A percentile compares a stretch with the other conserved stretches of the same genome.
Conservation (phyloP, 2,888 invertebrate genomes). For the Micoletzkya japonica region DNA sequence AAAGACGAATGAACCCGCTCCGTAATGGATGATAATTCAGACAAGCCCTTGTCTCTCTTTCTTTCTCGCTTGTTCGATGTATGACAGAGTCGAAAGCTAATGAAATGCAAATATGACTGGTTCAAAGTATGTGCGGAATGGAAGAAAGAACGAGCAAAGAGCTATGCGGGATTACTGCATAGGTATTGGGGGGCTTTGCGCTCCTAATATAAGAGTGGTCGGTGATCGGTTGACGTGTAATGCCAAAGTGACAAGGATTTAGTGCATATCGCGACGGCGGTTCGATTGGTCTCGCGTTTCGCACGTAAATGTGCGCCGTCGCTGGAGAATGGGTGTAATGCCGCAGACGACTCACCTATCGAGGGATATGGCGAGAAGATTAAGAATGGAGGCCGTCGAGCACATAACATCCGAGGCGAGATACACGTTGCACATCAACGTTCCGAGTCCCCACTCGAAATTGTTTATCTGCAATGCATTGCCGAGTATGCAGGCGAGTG, state of each 20-base stretch:
- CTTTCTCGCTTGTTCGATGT: background rate
- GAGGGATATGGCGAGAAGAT: constrained; percentile 94
- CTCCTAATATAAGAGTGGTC: too few species aligned
- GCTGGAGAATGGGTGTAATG: background rate
- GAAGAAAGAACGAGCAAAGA: background rate
- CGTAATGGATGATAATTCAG: constrained; percentile 1
- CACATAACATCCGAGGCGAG: constrained; percentile 96
- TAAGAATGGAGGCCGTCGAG: constrained; percentile 95
- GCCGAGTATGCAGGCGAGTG: too few species aligned
- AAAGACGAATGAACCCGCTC: background rate
- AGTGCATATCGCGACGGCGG: too few species aligned
- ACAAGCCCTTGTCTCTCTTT: background rate
- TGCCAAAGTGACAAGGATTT: too few species aligned
- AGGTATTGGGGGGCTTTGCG: too few species aligned
- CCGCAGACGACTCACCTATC: constrained; percentile 77
- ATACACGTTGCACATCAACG: constrained; percentile 91
- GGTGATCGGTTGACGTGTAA: too few species aligned
- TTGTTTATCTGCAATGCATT: constrained; percentile 64
- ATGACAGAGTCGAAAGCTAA: too few species aligned
- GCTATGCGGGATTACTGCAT: too few species aligned
- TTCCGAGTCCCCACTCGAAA: constrained; percentile 80
- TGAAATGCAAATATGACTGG: background rate
- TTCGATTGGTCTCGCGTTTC: too few species aligned
- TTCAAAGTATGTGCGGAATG: background rate
- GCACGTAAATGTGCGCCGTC: background rate